Evolutionary conservation across 2,797 vertebrate species (phyloP).

Genomic region (Pristis pectinata): DNA sequence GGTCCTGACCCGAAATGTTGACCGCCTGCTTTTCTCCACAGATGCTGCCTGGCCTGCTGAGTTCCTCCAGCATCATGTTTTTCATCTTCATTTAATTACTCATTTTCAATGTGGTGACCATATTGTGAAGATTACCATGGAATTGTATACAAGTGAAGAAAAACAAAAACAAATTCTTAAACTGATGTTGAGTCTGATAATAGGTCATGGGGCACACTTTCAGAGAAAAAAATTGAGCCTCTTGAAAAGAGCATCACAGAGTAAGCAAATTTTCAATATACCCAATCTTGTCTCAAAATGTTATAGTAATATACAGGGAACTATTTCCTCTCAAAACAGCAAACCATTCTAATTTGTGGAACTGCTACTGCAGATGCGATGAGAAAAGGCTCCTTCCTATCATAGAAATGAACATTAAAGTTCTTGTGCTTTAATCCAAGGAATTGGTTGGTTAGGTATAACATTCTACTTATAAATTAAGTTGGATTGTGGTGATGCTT

Average conservation of each 20-base stretch:
- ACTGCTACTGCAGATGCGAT: background rate
- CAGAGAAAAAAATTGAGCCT: too few relatives aligned
- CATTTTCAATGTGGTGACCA: background rate
- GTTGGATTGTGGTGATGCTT: background rate
- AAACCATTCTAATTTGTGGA: background rate
- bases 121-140: background rate
- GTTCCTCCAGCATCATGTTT: too few relatives aligned
- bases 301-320: background rate
- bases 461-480: background rate
- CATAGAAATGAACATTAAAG: background rate
- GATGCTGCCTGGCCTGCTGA: too few relatives aligned
- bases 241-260: background rate
- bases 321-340: background rate
- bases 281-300: background rate
- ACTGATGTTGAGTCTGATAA: background rate
- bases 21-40: too few relatives aligned
- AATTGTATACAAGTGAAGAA: background rate
- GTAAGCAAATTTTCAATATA: background rate
- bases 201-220: background rate
- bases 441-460: background rate
- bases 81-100: background rate
- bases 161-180: background rate
- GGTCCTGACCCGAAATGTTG: too few relatives aligned
- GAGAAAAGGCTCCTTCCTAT: background rate
- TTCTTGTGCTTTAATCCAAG: background rate